A percentile compares a stretch with the other conserved stretches of the same genome.
These are phyloP conservation scores for Malurus cyaneus DNA, from an alignment of 2,113 vertebrate species.

Conservation along the genomic window DNA sequence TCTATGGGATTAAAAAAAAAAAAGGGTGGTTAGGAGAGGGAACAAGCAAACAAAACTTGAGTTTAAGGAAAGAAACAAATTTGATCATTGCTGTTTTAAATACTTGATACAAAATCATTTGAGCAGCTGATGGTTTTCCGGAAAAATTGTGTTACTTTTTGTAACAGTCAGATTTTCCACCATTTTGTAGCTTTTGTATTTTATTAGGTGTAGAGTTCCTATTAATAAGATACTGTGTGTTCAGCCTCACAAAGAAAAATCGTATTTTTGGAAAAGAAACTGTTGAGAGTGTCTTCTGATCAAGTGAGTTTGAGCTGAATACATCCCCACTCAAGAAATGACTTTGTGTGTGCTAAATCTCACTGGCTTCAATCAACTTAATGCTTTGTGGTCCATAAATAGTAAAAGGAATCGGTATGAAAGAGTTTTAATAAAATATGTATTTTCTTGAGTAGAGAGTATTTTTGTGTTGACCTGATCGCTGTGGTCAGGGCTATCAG, in stretches of 20 bases:
- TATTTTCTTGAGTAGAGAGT: not conserved
- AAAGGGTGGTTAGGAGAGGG: not conserved
- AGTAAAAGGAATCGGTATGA: too few species aligned
- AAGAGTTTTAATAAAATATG: too few species aligned
- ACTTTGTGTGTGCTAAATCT: not conserved
- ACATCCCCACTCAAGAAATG: not conserved
- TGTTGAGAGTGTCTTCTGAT: not conserved
- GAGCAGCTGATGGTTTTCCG: not conserved
- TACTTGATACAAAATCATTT: not conserved
- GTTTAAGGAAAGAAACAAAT: not conserved
- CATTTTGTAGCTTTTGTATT: not conserved
- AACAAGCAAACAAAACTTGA: not conserved
- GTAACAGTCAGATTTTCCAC: not conserved
- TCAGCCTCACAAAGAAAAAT: not conserved
- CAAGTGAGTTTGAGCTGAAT: not conserved
- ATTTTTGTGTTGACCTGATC: not conserved
- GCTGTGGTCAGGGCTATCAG: not conserved
- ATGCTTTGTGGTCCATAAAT: not conserved
- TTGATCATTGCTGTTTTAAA: not conserved
- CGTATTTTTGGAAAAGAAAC: not conserved
- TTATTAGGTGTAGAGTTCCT: not conserved
- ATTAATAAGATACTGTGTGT: not conserved
- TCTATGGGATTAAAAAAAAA: not conserved
- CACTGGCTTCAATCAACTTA: not conserved
- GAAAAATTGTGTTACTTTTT: not conserved